These are phyloP conservation scores for Pseudochirops cupreus DNA, from an alignment of 2,797 vertebrate species.

Conservation along the genomic window DNA sequence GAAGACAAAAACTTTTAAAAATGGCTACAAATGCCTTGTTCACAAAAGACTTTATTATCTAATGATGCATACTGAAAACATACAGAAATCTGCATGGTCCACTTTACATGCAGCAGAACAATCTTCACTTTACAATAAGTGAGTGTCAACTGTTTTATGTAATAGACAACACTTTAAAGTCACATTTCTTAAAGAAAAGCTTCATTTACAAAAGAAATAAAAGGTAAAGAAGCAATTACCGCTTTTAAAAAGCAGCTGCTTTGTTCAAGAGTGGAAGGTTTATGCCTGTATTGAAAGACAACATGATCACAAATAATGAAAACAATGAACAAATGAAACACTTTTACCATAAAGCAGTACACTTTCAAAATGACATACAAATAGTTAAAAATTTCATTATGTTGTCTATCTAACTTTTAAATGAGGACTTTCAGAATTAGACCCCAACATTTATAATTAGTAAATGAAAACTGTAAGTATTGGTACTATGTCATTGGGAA, in stretches of 20 bases:
- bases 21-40: conserved; percentile 92
- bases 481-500: conserved; percentile 85
- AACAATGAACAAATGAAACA: conserved; percentile 90
- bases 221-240: conserved; percentile 97
- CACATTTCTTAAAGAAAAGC: conserved; percentile 90
- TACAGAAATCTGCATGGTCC: conserved; percentile 91
- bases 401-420: conserved; percentile 85
- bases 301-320: conserved; percentile 94
- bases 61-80: conserved; percentile 92
- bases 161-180: conserved; percentile 91
- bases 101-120: conserved; percentile 91
- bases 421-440: conserved; percentile 86
- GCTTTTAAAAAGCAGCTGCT: conserved; percentile 97
- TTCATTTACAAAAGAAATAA: conserved; percentile 94
- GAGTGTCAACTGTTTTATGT: conserved; percentile 91
- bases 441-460: conserved; percentile 85
- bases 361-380: conserved; percentile 91
- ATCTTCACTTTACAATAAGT: conserved; percentile 92
- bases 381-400: conserved; percentile 87
- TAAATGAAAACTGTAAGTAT: conserved; percentile 86
- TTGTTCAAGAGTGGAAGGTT: conserved; percentile 95
- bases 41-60: conserved; percentile 94
- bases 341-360: conserved; percentile 90
- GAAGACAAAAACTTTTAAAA: conserved; percentile 89
- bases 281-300: conserved; percentile 97